A percentile compares a stretch with the other conserved stretches of the same genome.
These are phyloP conservation scores for Saturnia japonica DNA, from an alignment of 2,888 invertebrate genomes.

Conservation along the genomic window DNA sequence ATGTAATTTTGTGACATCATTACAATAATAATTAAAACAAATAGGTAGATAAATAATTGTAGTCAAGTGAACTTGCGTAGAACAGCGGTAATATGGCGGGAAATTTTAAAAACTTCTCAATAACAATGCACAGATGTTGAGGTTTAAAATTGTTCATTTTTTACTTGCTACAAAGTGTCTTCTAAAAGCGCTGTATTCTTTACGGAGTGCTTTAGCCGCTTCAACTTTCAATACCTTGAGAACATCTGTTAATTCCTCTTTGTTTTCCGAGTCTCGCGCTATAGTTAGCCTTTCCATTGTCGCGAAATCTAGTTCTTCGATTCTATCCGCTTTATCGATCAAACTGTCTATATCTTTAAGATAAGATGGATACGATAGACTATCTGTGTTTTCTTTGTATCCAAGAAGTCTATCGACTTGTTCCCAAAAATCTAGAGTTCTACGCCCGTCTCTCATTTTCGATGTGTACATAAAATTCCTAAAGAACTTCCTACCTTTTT, in stretches of 20 bases:
- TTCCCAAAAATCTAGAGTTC: conserved; percentile 69
- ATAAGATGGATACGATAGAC: conserved; percentile 54
- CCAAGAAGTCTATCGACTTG: conserved; percentile 61
- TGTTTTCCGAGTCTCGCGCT: conserved; percentile 60
- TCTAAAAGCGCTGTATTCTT: conserved; percentile 68
- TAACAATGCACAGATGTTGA: conserved; percentile 42
- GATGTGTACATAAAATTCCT: conserved; percentile 73
- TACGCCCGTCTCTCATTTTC: conserved; percentile 65
- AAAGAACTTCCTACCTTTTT: conserved; percentile 71
- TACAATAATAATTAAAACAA: neutral
- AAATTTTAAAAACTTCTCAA: conserved; percentile 48
- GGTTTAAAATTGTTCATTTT: conserved; percentile 27
- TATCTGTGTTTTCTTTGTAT: conserved; percentile 59
- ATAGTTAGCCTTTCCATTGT: conserved; percentile 65
- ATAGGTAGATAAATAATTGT: neutral
- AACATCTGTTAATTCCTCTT: conserved; percentile 58
- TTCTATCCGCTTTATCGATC: conserved; percentile 65
- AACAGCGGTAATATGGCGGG: conserved; percentile 42
- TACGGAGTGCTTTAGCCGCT: conserved; percentile 64
- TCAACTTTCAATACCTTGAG: conserved; percentile 65
- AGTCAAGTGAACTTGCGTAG: neutral
- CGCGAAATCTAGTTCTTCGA: conserved; percentile 71
- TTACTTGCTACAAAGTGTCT: conserved; percentile 56
- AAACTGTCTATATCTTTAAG: conserved; percentile 59
- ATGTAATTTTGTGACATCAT: neutral